Evolutionary conservation across 2,113 vertebrate genomes (phyloP).

Genomic region (Melanocharis versteri): DNA sequence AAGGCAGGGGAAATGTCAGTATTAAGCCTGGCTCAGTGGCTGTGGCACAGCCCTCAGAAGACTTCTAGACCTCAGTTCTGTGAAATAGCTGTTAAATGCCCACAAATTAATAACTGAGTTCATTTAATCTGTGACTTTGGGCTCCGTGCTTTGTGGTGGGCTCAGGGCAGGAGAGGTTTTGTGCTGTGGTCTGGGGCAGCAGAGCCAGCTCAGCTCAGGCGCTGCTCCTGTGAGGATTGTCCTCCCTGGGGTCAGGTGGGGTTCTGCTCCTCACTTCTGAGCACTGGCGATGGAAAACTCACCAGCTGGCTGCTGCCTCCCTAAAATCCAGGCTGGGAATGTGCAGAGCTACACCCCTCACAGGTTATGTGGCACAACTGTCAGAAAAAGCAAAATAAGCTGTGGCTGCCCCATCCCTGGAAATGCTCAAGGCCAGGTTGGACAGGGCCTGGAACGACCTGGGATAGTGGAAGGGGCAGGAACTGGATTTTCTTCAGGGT

Average conservation of each 20-base stretch:
- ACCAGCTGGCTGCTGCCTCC: neutral
- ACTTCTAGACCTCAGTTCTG: neutral
- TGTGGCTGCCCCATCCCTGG: neutral
- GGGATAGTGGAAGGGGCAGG: neutral
- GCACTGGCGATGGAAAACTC: neutral
- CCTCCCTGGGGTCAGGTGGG: neutral
- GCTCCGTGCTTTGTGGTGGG: fast-evolving
- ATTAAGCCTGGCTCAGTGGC: neutral
- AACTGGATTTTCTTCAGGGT: fast-evolving
- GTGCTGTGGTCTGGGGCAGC: neutral
- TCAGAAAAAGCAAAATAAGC: neutral
- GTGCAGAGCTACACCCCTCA: neutral
- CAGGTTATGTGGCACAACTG: neutral
- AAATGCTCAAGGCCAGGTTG: neutral
- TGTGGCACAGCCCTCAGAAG: neutral
- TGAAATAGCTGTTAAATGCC: neutral
- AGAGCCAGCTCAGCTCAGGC: neutral
- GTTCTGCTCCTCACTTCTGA: neutral
- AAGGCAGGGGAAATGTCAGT: neutral
- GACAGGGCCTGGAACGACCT: neutral
- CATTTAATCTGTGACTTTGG: neutral
- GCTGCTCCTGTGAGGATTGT: neutral
- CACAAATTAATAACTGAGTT: neutral
- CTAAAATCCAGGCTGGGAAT: neutral
- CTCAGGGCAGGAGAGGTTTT: neutral